Conservation (phyloP, 2,888 invertebrate species). For the Microdon myrmicae region DNA sequence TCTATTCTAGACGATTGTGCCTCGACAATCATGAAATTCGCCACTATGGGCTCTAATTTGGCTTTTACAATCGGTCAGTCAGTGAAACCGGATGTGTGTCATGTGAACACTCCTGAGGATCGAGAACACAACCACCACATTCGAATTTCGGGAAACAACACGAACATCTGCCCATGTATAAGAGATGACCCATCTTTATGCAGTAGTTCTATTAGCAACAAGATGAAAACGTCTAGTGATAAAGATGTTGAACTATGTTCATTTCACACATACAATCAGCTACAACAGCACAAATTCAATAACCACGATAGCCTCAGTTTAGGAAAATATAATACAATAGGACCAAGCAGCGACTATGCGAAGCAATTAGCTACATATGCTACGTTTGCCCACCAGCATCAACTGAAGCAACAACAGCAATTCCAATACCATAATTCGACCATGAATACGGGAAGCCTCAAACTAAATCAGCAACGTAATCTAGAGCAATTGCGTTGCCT, state of each 20-base stretch:
- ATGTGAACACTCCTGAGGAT: slow-evolving; percentile 54
- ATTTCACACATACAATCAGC: slow-evolving; percentile 43
- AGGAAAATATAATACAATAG: slow-evolving; percentile 66
- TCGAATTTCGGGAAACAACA: slow-evolving; percentile 20
- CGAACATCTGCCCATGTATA: slow-evolving; percentile 54
- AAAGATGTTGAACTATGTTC: slow-evolving; percentile 34
- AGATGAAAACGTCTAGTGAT: slow-evolving; percentile 39
- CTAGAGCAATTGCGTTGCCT: slow-evolving; percentile 64
- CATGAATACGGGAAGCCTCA: slow-evolving; percentile 51
- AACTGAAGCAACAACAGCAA: slow-evolving; percentile 40
- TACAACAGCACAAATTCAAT: slow-evolving; percentile 35
- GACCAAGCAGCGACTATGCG: slow-evolving; percentile 65
- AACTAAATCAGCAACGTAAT: slow-evolving; percentile 58
- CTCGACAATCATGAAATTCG: slow-evolving; percentile 64
- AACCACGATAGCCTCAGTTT: slow-evolving; percentile 54
- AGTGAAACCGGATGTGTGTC: slow-evolving; percentile 58
- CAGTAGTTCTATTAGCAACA: slow-evolving; percentile 31
- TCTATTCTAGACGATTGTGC: slow-evolving; percentile 64
- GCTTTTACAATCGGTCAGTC: slow-evolving; percentile 51
- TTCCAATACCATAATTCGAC: slow-evolving; percentile 57
- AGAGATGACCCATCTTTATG: slow-evolving; percentile 57
- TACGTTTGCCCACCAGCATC: slow-evolving; percentile 57
- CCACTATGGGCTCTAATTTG: slow-evolving; percentile 58
- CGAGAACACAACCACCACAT: slow-evolving; percentile 28
- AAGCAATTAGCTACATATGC: slow-evolving; percentile 62